These are phyloP conservation scores for Chinchilla lanigera DNA, from an alignment of 2,113 vertebrate genomes.

Conservation along the genomic window DNA sequence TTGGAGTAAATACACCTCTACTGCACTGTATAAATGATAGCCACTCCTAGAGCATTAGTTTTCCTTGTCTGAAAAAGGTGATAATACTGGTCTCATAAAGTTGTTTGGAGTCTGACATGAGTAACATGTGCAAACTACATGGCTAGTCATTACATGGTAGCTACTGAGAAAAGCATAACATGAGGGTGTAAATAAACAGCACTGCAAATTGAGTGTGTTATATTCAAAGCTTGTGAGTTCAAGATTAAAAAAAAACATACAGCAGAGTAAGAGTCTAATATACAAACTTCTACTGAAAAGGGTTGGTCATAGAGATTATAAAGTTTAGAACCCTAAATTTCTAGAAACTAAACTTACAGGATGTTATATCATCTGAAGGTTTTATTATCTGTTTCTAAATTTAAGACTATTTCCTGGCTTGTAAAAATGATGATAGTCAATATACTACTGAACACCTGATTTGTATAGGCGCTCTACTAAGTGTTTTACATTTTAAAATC, in stretches of 20 bases:
- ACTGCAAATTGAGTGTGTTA: background rate
- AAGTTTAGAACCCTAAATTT: constrained; percentile 42
- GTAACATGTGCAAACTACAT: background rate
- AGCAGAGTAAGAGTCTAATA: constrained; percentile 5
- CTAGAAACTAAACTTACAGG: constrained; percentile 38
- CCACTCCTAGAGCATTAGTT: constrained; percentile 22
- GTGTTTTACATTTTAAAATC: background rate
- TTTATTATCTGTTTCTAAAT: background rate
- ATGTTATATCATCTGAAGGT: background rate
- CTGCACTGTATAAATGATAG: background rate
- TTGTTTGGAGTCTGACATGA: background rate
- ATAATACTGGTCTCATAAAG: background rate
- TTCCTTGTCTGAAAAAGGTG: constrained; percentile 37
- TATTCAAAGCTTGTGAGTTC: background rate
- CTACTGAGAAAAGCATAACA: constrained; percentile 19
- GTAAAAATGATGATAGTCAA: background rate
- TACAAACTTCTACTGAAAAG: background rate
- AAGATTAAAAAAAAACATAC: background rate
- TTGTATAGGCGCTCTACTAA: constrained; percentile 10
- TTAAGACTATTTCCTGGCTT: constrained; percentile 46
- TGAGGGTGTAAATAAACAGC: background rate
- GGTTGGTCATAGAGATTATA: background rate
- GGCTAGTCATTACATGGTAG: background rate
- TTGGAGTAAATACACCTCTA: background rate
- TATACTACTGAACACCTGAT: background rate